phyloP scores from a whole-genome alignment of 2,113 vertebrate genomes.

The Delphinus delphis region DNA sequence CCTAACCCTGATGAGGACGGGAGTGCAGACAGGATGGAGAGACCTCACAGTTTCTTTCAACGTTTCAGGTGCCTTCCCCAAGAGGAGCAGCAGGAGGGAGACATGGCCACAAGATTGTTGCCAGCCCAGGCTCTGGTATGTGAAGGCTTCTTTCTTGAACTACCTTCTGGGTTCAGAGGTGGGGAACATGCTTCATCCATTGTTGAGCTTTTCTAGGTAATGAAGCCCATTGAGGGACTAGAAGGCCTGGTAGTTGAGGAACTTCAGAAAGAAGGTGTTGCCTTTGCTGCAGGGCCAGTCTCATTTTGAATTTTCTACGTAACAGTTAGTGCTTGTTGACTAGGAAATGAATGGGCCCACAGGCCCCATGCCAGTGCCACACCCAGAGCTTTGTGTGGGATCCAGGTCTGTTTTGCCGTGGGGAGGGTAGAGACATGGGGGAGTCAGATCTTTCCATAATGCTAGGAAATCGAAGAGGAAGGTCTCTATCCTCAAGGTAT shows the following conservation, averaged over 20 bases:
- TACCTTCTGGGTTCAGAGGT: background rate
- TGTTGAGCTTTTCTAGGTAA: background rate
- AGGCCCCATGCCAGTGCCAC: background rate
- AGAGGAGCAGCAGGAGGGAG: background rate
- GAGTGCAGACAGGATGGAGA: background rate
- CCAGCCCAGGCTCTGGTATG: constrained; percentile 57
- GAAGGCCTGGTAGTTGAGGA: background rate
- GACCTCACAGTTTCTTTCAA: background rate
- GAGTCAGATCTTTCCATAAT: background rate
- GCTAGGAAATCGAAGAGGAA: background rate
- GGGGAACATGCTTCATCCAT: background rate
- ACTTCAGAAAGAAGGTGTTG: background rate
- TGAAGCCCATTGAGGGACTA: background rate
- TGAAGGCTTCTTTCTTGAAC: background rate
- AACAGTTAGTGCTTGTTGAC: background rate
- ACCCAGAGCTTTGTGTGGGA: background rate
- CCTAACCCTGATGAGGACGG: background rate
- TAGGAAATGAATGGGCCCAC: background rate
- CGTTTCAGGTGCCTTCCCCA: constrained; percentile 2
- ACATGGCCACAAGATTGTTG: constrained; percentile 55
- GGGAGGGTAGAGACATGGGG: background rate
- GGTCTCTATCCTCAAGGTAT: background rate
- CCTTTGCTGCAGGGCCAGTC: background rate
- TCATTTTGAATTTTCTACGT: background rate
- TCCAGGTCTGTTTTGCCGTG: background rate